Evolutionary conservation across 2,113 vertebrate species (phyloP).

Genomic region (Syngnathus scovelli): DNA sequence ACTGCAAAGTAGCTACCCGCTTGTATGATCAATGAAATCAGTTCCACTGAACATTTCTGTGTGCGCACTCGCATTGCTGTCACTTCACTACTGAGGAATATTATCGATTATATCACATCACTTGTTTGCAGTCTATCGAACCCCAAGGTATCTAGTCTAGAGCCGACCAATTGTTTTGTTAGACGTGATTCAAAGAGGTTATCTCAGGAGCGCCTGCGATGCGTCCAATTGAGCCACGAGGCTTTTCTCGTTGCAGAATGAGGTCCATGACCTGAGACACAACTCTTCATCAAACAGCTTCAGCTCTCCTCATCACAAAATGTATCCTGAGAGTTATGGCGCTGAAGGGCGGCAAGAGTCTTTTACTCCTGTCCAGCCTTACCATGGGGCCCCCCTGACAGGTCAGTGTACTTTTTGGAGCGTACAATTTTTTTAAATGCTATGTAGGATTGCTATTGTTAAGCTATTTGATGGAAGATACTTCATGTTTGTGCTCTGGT

Average conservation of each 20-base stretch:
- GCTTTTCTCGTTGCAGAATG: conserved; percentile 72
- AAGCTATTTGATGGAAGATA: neutral
- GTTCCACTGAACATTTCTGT: too few relatives aligned
- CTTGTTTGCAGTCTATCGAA: too few relatives aligned
- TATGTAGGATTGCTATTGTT: neutral
- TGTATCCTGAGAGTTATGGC: conserved; percentile 80
- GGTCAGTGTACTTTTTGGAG: conserved; percentile 58
- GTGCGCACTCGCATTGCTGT: too few relatives aligned
- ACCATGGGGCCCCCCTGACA: conserved; percentile 86
- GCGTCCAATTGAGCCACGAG: neutral
- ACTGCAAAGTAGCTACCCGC: neutral
- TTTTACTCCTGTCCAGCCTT: conserved; percentile 81
- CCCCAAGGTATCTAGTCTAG: neutral
- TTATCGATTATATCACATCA: too few relatives aligned
- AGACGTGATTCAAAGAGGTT: neutral
- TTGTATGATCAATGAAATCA: neutral
- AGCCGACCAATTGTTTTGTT: neutral
- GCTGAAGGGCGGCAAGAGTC: conserved; percentile 78
- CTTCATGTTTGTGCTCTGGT: conserved; percentile 13
- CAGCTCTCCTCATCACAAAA: conserved; percentile 75
- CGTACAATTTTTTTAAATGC: neutral
- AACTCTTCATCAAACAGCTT: conserved; percentile 69
- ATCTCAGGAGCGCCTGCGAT: neutral
- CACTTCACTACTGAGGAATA: too few relatives aligned
- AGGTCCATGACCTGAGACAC: conserved; percentile 89